phyloP scores from a whole-genome alignment of 1,140 invertebrate genomes.

The Leptinotarsa texana region DNA sequence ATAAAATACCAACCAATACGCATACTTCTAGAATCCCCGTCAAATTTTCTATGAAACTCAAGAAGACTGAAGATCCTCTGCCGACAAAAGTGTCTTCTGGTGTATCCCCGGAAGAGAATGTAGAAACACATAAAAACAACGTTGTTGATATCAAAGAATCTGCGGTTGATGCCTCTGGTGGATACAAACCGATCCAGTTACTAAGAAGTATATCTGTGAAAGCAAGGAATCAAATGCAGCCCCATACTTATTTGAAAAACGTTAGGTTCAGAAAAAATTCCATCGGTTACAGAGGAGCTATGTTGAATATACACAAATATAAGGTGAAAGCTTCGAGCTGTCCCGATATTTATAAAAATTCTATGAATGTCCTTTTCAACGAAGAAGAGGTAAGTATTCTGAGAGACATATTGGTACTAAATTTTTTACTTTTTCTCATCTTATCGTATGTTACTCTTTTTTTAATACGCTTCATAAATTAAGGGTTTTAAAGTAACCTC shows the following conservation, averaged over 20 bases:
- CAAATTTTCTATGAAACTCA: conserved; percentile 36
- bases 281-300: conserved; percentile 81
- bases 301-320: conserved; percentile 76
- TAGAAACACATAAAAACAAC: not conserved
- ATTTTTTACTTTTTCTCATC: no score
- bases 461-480: no score
- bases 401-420: no score
- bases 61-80: conserved; percentile 23
- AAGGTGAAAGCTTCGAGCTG: conserved; percentile 83
- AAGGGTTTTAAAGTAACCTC: conserved; percentile 50
- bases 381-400: conserved; percentile 64
- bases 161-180: no score
- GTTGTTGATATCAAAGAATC: conserved; percentile 6
- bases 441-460: no score
- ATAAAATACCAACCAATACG: conserved; percentile 53
- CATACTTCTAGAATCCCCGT: conserved; percentile 43
- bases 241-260: conserved; percentile 72
- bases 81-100: not conserved
- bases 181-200: conserved; percentile 10
- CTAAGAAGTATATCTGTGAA: conserved; percentile 30
- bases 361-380: conserved; percentile 81
- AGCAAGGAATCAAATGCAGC: conserved; percentile 48
- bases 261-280: conserved; percentile 77
- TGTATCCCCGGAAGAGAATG: not conserved
- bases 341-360: conserved; percentile 87